phyloP scores from a whole-genome alignment of 2,797 vertebrate species.

The Urocyon cinereoargenteus region DNA sequence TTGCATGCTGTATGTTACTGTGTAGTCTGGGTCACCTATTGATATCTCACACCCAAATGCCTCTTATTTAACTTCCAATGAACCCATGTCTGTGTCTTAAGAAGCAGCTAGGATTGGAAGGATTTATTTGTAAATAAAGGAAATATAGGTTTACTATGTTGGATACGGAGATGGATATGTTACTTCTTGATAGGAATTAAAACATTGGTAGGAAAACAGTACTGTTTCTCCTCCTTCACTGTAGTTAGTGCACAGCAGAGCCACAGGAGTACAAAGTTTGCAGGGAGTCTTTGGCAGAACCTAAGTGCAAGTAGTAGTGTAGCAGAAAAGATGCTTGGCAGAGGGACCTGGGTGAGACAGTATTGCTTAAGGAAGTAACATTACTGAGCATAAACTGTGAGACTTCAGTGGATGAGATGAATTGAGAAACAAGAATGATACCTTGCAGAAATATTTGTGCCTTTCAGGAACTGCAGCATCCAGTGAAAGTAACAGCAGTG shows the following conservation, averaged over 20 bases:
- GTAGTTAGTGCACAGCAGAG: neutral
- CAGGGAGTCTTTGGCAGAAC: neutral
- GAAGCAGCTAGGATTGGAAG: neutral
- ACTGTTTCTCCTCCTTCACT: neutral
- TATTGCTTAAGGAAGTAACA: neutral
- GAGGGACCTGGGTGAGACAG: neutral
- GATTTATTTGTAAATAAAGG: slow-evolving; percentile 7
- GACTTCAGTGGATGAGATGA: neutral
- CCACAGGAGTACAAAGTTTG: neutral
- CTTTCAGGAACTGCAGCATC: neutral
- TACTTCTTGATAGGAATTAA: neutral
- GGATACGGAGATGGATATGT: neutral
- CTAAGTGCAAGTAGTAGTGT: neutral
- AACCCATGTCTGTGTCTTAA: neutral
- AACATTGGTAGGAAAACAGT: neutral
- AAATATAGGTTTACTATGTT: neutral
- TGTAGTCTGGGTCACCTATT: neutral
- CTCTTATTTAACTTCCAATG: neutral
- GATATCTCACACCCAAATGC: neutral
- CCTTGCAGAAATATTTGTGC: neutral
- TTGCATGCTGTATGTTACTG: neutral
- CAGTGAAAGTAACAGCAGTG: neutral
- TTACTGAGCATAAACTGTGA: neutral
- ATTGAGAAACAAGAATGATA: neutral
- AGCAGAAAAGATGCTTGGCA: neutral